Conservation (phyloP, 30 jellyfish, hydroid and myxozoan species). For the Hydractinia symbiolongicarpus region DNA sequence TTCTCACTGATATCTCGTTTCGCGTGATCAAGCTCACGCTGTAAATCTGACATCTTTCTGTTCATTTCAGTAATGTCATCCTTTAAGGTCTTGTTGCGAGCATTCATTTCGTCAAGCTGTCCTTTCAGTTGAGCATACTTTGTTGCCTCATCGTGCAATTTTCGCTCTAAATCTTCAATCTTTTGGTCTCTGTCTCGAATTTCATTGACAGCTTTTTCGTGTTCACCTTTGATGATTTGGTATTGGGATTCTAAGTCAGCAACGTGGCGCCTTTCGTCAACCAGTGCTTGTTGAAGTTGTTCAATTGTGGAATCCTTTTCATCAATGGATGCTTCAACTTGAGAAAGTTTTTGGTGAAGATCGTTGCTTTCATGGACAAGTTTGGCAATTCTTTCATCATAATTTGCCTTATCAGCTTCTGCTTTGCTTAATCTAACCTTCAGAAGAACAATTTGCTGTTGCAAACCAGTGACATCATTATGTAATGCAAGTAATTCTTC, state of each 20-base stretch:
- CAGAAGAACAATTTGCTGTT: constrained; percentile 54
- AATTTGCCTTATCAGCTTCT: constrained; percentile 61
- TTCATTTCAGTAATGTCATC: constrained; percentile 55
- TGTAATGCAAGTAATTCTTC: constrained; percentile 69
- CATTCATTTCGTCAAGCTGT: constrained; percentile 64
- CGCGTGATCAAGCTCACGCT: constrained; percentile 54
- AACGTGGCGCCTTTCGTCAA: constrained; percentile 52
- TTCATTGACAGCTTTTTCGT: constrained; percentile 47
- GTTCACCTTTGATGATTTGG: constrained; percentile 48
- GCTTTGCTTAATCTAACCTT: constrained; percentile 68
- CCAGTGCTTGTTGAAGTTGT: constrained; percentile 49
- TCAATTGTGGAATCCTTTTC: constrained; percentile 80
- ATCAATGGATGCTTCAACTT: constrained; percentile 71
- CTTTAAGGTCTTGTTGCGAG: constrained; percentile 61
- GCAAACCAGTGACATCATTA: constrained; percentile 51
- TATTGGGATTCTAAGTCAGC: constrained; percentile 72
- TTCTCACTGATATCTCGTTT: constrained; percentile 62
- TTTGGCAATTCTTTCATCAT: constrained; percentile 51
- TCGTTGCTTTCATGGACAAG: constrained; percentile 63
- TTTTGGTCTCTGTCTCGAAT: constrained; percentile 39
- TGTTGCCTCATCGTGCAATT: constrained; percentile 61
- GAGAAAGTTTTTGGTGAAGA: constrained; percentile 65
- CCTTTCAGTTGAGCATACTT: constrained; percentile 48
- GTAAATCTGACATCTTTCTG: constrained; percentile 56
- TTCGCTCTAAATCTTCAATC: constrained; percentile 61